Percentiles rank a stretch among this genome's conserved stretches.
Conservation (phyloP, 1,140 invertebrate genomes). For the Eciton burchellii region DNA sequence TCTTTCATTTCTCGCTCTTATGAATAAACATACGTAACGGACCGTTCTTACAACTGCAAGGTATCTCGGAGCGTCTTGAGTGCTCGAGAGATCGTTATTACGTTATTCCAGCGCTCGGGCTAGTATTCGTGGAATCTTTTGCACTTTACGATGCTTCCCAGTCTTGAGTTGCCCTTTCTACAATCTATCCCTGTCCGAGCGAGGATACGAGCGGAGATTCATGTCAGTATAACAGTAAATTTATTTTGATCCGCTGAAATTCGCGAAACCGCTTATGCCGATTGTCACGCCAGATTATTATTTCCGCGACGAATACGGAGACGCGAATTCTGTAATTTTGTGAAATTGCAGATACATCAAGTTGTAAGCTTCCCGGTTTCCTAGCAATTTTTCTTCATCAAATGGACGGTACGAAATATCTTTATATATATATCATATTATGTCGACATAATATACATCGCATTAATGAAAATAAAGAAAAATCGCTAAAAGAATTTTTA, state of each 20-base stretch:
- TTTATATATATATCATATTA: no score
- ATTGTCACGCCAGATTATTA: neutral
- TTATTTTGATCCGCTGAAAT: conserved; percentile 1
- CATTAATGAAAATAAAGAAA: no score
- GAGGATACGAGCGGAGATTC: neutral
- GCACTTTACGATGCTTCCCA: conserved; percentile 5
- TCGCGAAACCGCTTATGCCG: neutral
- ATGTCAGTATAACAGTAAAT: neutral
- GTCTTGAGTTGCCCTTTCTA: conserved; percentile 24
- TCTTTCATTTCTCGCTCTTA: conserved; percentile 28
- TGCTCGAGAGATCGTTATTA: conserved; percentile 55
- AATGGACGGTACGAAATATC: no score
- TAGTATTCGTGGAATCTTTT: conserved; percentile 4
- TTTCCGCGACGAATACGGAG: no score
- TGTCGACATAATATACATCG: no score
- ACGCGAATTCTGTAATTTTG: no score
- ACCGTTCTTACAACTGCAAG: conserved; percentile 26
- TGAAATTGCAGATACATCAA: no score
- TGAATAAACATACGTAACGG: conserved; percentile 62
- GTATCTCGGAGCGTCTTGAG: conserved; percentile 47
- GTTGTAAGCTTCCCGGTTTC: no score
- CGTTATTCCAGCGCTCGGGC: conserved; percentile 28
- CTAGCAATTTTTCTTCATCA: no score
- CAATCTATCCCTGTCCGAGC: conserved; percentile 12
- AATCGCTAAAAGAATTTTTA: no score